Evolutionary conservation across 2,888 invertebrate species (phyloP).

Genomic region (Timandra comae): DNA sequence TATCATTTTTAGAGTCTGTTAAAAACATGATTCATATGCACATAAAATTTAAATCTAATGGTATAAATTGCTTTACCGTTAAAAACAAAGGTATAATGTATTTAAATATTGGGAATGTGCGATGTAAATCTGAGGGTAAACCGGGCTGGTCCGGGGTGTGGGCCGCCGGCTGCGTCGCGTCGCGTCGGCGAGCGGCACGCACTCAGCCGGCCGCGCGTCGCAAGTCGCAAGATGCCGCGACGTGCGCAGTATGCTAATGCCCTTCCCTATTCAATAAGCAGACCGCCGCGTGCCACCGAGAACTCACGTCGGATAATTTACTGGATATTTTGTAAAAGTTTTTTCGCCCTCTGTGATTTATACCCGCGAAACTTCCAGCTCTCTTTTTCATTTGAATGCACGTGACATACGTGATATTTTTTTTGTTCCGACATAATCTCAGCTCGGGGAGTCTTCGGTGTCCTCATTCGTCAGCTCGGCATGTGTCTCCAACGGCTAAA

Average conservation of each 20-base stretch:
- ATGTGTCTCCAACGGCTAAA: slow-evolving; percentile 66
- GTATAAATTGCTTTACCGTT: too few species aligned
- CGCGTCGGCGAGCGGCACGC: slow-evolving; percentile 17
- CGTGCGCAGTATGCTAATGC: slow-evolving; percentile 73
- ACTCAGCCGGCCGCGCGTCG: slow-evolving; percentile 30
- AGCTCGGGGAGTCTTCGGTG: slow-evolving; percentile 51
- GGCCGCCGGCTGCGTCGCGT: slow-evolving; percentile 12
- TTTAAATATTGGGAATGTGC: too few species aligned
- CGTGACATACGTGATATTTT: slow-evolving; percentile 75
- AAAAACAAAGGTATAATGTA: too few species aligned
- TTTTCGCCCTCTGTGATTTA: slow-evolving; percentile 76
- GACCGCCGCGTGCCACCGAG: slow-evolving; percentile 73
- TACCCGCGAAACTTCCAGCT: slow-evolving; percentile 73
- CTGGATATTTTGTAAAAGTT: slow-evolving; percentile 77
- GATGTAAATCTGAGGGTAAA: not conserved
- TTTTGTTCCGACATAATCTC: slow-evolving; percentile 70
- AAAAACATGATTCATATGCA: too few species aligned
- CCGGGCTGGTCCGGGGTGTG: slow-evolving; percentile 8
- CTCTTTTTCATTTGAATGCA: slow-evolving; percentile 76
- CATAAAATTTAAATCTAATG: too few species aligned
- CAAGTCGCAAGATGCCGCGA: slow-evolving; percentile 57
- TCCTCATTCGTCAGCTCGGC: slow-evolving; percentile 65
- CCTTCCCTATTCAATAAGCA: slow-evolving; percentile 74
- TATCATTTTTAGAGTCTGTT: too few species aligned
- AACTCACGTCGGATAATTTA: slow-evolving; percentile 77